Evolutionary conservation across 2,113 vertebrate species (phyloP), one percentile per base, ranked within the genome.

Genomic region (Octodon degus): DNA sequence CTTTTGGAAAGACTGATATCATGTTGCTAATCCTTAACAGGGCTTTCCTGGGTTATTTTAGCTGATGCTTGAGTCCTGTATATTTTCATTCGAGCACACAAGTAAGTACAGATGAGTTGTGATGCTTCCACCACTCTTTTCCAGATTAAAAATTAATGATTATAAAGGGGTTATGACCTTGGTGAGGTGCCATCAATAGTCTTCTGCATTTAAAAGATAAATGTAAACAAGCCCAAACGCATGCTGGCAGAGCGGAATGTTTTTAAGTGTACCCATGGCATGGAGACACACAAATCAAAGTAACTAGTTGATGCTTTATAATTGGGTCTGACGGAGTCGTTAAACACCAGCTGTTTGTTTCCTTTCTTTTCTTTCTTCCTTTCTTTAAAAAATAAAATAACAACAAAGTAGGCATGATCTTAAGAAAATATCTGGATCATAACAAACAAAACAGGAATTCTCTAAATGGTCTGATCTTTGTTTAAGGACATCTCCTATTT

Each of bases 301-400:
- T 98, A 98, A 99, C 98, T 99, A 99, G 99, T 99, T 99, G 99
- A 99, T 99, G 98, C 98, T 99, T 99, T 99, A 99, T 99, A 99
- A 99, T 99, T 99, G 99, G 99, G 98, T 99, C 99, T 99, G 99
- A 99, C 98, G 98, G 99, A 99, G 99, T 99, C 99, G 98, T 99
- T 99, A 99, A 99, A 99, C 98, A 98, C 99, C 99, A 99, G 99
- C 99, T 99, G 99, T 99, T 99, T 99, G 98, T 99, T 98, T 98
- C 97, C 97, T 17, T 62, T 83, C 22, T 30, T 79, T 74, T 27
- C 34, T 88, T 62, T 68, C 34, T 70, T 70, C 34, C 67, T 8
- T 37, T 47, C 80, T 80, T 62, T 70, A 43, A 40, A 92, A 74
- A 90, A 80, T 37, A 63, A 62, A 40, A 74, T 24, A 67, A 25